A percentile compares a stretch with the other conserved stretches of the same genome.
phyloP scores from a whole-genome alignment of 2,888 invertebrate species.

The Doris montereyensis region DNA sequence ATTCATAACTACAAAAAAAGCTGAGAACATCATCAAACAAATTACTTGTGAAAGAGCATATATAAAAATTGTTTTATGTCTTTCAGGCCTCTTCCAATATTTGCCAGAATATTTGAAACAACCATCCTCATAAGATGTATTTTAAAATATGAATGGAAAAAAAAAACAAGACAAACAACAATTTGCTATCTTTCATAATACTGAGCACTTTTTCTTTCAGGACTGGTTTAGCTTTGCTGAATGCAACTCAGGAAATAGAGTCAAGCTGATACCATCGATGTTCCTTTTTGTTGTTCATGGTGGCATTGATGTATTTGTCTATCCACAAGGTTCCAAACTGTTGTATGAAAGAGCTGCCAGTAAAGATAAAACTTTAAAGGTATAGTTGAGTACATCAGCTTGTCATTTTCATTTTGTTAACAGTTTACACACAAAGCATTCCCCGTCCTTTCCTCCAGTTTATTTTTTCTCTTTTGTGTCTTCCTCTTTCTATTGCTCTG shows the following conservation, averaged over 20 bases:
- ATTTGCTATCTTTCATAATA: neutral
- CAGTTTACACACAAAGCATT: too few relatives aligned
- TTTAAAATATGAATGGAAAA: too few relatives aligned
- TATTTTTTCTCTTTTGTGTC: too few relatives aligned
- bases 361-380: slow-evolving; percentile 69
- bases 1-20: too few relatives aligned
- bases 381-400: slow-evolving; percentile 41
- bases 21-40: too few relatives aligned
- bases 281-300: slow-evolving; percentile 72
- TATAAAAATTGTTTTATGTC: too few relatives aligned
- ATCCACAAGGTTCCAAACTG: slow-evolving; percentile 63
- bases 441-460: too few relatives aligned
- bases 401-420: neutral
- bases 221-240: slow-evolving; percentile 64
- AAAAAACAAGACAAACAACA: neutral
- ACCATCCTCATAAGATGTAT: too few relatives aligned
- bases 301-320: slow-evolving; percentile 68
- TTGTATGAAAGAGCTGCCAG: slow-evolving; percentile 63
- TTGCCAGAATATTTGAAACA: too few relatives aligned
- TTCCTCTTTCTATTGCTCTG: too few relatives aligned
- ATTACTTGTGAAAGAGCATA: too few relatives aligned
- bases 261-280: slow-evolving; percentile 54
- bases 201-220: slow-evolving; percentile 45
- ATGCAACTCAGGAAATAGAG: slow-evolving; percentile 61
- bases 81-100: too few relatives aligned